Conservation (phyloP, 1,140 invertebrate genomes). For the Eufriesea mexicana region DNA sequence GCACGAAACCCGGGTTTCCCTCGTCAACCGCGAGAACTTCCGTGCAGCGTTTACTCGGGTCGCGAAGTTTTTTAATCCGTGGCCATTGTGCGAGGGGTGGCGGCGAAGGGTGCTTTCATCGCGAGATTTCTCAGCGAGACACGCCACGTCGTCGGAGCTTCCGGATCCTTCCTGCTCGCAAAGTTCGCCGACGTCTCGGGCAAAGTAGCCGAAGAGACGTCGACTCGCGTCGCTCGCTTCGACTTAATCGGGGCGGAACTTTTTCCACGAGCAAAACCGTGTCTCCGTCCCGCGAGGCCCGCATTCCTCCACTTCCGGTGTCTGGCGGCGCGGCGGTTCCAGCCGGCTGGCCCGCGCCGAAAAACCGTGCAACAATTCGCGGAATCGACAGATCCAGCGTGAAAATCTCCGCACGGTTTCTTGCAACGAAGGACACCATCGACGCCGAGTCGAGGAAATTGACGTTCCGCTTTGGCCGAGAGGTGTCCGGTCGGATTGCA, state of each 20-base stretch:
- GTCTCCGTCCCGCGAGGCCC: neutral
- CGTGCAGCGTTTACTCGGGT: neutral
- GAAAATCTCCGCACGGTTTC: neutral
- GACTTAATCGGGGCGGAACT: conserved; percentile 7
- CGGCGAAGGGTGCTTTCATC: neutral
- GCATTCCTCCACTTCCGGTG: neutral
- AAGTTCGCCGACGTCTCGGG: conserved; percentile 10
- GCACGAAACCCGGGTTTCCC: neutral
- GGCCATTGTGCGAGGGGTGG: neutral
- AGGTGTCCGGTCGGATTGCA: neutral
- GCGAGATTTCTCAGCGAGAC: conserved; percentile 6
- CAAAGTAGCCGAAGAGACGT: conserved; percentile 23
- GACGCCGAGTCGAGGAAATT: neutral
- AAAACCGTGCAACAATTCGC: neutral
- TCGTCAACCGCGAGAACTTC: neutral
- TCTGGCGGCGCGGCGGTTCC: neutral
- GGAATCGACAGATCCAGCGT: conserved; percentile 10
- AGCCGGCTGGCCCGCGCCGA: neutral
- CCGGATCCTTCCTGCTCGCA: neutral
- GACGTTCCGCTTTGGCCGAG: neutral
- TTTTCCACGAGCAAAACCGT: conserved; percentile 12
- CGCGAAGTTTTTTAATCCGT: conserved; percentile 25
- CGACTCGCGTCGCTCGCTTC: conserved; percentile 13
- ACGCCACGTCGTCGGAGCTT: neutral
- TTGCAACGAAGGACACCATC: neutral